Evolutionary conservation across 2,888 invertebrate genomes (phyloP).

Genomic region (Acanthosepion esculentum): DNA sequence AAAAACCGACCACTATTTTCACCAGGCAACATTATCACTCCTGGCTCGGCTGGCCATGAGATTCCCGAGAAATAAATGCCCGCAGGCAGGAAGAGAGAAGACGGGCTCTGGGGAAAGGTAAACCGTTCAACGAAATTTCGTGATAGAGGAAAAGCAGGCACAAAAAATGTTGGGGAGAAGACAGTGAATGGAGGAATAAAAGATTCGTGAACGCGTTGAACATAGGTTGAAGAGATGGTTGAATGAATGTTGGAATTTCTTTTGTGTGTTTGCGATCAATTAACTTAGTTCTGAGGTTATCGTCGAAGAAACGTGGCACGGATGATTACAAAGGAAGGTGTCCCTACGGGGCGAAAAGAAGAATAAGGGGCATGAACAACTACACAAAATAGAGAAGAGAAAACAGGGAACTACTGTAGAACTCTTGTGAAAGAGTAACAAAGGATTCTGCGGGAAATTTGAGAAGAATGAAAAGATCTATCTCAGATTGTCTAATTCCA

Average conservation of each 20-base stretch:
- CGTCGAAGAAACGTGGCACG: not conserved
- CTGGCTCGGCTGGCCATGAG: not conserved
- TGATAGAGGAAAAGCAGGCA: not conserved
- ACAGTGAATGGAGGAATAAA: not conserved
- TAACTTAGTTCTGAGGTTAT: not conserved
- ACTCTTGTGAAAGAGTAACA: not conserved
- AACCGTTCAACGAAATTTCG: not conserved
- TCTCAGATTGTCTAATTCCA: not conserved
- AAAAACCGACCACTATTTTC: not conserved
- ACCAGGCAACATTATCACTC: not conserved
- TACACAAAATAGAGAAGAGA: not conserved
- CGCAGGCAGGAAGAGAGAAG: not conserved
- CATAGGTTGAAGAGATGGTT: not conserved
- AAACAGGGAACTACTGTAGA: not conserved
- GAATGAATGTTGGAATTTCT: not conserved
- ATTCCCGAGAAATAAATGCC: not conserved
- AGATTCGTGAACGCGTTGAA: not conserved
- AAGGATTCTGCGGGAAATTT: not conserved
- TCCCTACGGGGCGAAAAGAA: not conserved
- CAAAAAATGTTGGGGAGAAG: not conserved
- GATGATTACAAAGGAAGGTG: not conserved
- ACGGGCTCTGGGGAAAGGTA: not conserved
- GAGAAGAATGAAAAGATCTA: not conserved
- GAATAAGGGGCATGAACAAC: not conserved
- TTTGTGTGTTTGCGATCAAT: not conserved